Evolutionary conservation across 1,140 invertebrate genomes (phyloP).

Genomic region (Caerostris darwini): DNA sequence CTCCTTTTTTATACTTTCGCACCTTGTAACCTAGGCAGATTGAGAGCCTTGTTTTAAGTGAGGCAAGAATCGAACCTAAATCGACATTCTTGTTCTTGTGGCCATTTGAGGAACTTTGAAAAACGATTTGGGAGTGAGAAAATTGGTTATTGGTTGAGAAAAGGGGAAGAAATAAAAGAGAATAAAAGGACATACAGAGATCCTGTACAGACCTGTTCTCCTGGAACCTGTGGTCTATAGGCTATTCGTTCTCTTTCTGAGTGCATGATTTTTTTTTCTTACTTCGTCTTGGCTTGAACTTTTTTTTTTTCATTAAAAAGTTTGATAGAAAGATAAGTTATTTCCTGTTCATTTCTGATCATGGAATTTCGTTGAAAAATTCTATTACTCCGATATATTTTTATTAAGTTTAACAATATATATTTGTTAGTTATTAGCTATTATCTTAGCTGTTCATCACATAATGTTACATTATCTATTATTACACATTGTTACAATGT

Average conservation of each 20-base stretch:
- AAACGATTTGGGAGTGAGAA: conserved; percentile 70
- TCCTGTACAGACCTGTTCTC: conserved; percentile 47
- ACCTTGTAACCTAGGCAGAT: conserved; percentile 36
- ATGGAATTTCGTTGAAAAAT: too few relatives aligned
- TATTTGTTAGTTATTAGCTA: too few relatives aligned
- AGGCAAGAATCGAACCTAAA: conserved; percentile 37
- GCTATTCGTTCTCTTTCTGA: conserved; percentile 44
- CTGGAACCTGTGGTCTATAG: conserved; percentile 65
- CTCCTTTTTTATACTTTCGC: conserved; percentile 15
- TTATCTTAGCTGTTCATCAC: too few relatives aligned
- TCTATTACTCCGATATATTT: too few relatives aligned
- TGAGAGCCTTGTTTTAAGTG: conserved; percentile 60
- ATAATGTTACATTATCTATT: too few relatives aligned
- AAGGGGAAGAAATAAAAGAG: conserved; percentile 43
- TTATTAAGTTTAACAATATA: too few relatives aligned
- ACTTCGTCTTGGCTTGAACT: not conserved
- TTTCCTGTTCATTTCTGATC: too few relatives aligned
- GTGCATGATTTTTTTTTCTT: not conserved
- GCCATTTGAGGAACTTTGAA: conserved; percentile 75
- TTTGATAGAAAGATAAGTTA: not conserved
- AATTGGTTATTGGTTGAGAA: conserved; percentile 74
- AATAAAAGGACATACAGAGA: conserved; percentile 23
- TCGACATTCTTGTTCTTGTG: conserved; percentile 66
- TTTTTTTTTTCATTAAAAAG: not conserved
- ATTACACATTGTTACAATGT: too few relatives aligned